These are phyloP conservation scores for Fissipunctia ypsillon DNA, from an alignment of 2,888 invertebrate species.

Conservation along the genomic window DNA sequence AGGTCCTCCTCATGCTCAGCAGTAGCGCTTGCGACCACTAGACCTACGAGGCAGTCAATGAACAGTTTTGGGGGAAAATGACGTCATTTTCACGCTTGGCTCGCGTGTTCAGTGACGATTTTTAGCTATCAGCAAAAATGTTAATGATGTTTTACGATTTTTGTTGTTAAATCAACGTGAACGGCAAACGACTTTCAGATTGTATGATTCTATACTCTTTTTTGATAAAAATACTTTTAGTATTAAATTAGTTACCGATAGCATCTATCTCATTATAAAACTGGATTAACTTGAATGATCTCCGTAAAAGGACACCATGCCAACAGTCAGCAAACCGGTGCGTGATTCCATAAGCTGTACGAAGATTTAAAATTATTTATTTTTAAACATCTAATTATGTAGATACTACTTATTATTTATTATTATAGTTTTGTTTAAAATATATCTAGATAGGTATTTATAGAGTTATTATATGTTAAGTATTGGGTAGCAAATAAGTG, in stretches of 20 bases:
- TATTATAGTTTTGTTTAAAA: not conserved
- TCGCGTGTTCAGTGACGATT: too few relatives aligned
- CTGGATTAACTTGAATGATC: constrained; percentile 35
- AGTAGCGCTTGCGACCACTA: too few relatives aligned
- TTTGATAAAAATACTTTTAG: not conserved
- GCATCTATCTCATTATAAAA: constrained; percentile 17
- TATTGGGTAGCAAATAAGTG: not conserved
- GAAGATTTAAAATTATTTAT: not conserved
- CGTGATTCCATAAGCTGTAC: constrained; percentile 17
- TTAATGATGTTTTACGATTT: too few relatives aligned
- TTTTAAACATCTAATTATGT: not conserved
- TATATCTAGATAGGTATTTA: too few relatives aligned
- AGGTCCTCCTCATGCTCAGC: too few relatives aligned
- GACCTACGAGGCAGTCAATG: too few relatives aligned
- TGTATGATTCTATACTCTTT: not conserved
- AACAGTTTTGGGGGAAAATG: too few relatives aligned
- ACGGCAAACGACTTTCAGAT: not conserved
- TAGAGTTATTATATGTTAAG: not conserved
- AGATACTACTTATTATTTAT: too few relatives aligned
- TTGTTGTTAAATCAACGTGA: not conserved
- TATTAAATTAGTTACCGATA: constrained; percentile 4
- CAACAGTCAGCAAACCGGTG: constrained; percentile 22
- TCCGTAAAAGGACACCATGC: not conserved
- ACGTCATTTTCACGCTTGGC: constrained; percentile 22
- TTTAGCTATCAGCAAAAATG: too few relatives aligned